phyloP scores from a whole-genome alignment of 2,888 invertebrate species.

The Habroteleia sp. region DNA sequence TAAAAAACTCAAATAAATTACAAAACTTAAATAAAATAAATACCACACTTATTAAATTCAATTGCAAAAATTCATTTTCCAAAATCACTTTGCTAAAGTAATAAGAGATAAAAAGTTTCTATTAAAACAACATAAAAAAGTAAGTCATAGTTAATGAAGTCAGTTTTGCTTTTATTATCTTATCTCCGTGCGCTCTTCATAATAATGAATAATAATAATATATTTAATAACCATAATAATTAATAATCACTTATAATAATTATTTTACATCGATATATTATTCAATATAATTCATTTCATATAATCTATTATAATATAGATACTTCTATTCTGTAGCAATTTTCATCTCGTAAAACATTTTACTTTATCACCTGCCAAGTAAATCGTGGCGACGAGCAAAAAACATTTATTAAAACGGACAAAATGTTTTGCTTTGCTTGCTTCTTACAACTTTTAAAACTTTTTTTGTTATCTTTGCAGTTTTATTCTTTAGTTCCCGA shows the following conservation, averaged over 20 bases:
- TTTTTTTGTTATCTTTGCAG: conserved; percentile 17
- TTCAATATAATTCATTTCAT: conserved; percentile 79
- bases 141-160: conserved; percentile 35
- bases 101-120: too few species aligned
- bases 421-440: conserved; percentile 30
- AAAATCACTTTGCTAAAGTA: too few species aligned
- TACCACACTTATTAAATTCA: too few species aligned
- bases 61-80: too few species aligned
- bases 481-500: conserved; percentile 8
- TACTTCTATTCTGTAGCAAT: conserved; percentile 75
- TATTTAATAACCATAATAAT: conserved; percentile 73
- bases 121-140: conserved; percentile 20
- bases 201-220: conserved; percentile 67
- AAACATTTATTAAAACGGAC: conserved; percentile 71
- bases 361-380: conserved; percentile 75
- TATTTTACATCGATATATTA: conserved; percentile 81
- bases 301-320: conserved; percentile 80
- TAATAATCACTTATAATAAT: conserved; percentile 77
- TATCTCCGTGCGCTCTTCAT: conserved; percentile 61
- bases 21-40: too few species aligned
- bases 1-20: too few species aligned
- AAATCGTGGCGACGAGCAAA: conserved; percentile 74
- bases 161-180: conserved; percentile 61
- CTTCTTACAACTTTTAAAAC: conserved; percentile 12
- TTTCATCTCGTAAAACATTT: conserved; percentile 72